Evolutionary conservation across 2,888 invertebrate species (phyloP).

Genomic region (Bombylius discolor): DNA sequence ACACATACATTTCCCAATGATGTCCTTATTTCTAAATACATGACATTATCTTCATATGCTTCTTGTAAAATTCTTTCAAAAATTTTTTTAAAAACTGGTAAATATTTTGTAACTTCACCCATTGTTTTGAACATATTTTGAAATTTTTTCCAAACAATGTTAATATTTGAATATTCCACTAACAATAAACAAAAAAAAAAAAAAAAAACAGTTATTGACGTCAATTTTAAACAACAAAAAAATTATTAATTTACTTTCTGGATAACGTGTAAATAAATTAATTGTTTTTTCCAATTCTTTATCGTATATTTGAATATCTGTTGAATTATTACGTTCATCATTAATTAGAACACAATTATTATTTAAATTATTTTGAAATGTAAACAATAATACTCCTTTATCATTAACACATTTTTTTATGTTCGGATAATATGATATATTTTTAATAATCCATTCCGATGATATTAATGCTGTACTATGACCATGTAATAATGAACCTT

Average conservation of each 20-base stretch:
- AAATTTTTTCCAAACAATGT: constrained; percentile 40
- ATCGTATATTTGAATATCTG: constrained; percentile 39
- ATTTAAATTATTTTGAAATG: constrained; percentile 14
- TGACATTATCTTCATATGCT: constrained; percentile 46
- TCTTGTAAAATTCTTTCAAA: constrained; percentile 43
- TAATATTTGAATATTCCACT: constrained; percentile 29
- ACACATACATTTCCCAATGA: constrained; percentile 20
- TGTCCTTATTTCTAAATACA: constrained; percentile 46
- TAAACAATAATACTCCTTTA: constrained; percentile 17
- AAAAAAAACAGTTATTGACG: not conserved
- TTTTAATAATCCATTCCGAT: constrained; percentile 39
- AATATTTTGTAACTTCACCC: constrained; percentile 38
- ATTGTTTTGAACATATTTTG: constrained; percentile 38
- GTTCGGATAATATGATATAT: constrained; percentile 39
- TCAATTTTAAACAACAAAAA: constrained; percentile 2
- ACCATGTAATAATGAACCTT: constrained; percentile 41
- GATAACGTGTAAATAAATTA: constrained; percentile 43
- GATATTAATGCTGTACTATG: constrained; percentile 42
- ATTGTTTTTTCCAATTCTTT: constrained; percentile 41
- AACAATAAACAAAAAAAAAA: not conserved
- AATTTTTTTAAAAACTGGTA: constrained; percentile 43
- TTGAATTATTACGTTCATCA: constrained; percentile 32
- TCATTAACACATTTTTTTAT: constrained; percentile 24
- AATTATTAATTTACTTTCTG: constrained; percentile 27
- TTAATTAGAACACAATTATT: constrained; percentile 20